Conservation (phyloP, 2,888 invertebrate genomes). For the Papilio protenor region DNA sequence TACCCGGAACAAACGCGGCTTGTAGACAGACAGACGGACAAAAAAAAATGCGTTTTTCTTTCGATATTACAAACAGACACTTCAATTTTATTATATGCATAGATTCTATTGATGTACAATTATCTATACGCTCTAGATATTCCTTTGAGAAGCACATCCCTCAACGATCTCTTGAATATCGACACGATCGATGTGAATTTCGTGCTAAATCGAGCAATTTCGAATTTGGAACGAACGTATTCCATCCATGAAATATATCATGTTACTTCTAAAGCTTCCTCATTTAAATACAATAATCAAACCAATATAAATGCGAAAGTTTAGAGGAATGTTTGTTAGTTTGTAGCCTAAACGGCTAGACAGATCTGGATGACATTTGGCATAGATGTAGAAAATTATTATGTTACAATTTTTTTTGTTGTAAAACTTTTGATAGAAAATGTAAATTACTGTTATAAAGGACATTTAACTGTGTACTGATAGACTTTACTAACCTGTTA, state of each 20-base stretch:
- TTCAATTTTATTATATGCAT: not conserved
- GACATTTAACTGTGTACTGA: not conserved
- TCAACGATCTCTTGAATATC: conserved; percentile 8
- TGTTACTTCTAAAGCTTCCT: not conserved
- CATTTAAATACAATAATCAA: not conserved
- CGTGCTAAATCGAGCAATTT: conserved; percentile 5
- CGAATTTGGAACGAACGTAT: conserved; percentile 4
- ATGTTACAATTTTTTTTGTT: too few species aligned
- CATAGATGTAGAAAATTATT: too few species aligned
- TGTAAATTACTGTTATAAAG: not conserved
- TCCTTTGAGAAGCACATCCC: not conserved
- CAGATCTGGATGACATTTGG: too few species aligned
- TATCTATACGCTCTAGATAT: not conserved
- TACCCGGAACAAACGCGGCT: too few species aligned
- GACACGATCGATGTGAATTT: conserved; percentile 6
- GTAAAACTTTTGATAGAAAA: too few species aligned
- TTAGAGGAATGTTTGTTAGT: too few species aligned
- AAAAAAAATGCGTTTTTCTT: too few species aligned
- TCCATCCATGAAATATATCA: not conserved
- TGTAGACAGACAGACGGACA: too few species aligned
- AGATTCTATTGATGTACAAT: not conserved
- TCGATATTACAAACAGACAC: too few species aligned
- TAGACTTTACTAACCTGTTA: not conserved
- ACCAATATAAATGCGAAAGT: too few species aligned
- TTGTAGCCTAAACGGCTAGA: too few species aligned